Conservation (phyloP, 2,113 vertebrate species). For the Vulpes ferrilata region DNA sequence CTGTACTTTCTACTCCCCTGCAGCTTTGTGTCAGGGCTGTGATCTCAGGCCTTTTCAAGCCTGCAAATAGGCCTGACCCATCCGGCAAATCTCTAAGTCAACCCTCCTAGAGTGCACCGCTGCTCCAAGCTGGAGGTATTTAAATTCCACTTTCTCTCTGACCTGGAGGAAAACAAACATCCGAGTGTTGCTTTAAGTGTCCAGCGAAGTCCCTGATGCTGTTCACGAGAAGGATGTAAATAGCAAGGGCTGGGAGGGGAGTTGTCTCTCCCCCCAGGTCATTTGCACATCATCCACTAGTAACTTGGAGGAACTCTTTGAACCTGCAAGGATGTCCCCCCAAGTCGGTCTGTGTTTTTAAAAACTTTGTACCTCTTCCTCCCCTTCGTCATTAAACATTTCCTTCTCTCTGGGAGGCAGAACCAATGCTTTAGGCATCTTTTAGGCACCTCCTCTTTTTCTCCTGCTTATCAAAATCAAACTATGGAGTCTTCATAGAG, state of each 20-base stretch:
- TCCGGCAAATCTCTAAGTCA: conserved; percentile 29
- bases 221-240: neutral
- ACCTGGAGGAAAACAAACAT: neutral
- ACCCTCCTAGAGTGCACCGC: neutral
- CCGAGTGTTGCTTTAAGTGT: neutral
- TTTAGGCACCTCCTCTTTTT: neutral
- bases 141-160: neutral
- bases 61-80: conserved; percentile 15
- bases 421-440: neutral
- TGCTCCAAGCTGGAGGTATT: neutral
- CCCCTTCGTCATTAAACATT: neutral
- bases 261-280: neutral
- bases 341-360: conserved; percentile 4
- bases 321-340: neutral
- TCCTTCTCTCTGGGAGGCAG: neutral
- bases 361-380: neutral
- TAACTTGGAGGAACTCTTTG: neutral
- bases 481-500: neutral
- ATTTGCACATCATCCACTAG: neutral
- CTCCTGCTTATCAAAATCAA: neutral
- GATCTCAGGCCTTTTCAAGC: conserved; percentile 46
- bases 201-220: neutral
- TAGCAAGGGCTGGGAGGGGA: neutral
- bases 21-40: neutral
- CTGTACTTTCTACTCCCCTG: neutral